These are phyloP conservation scores for Charadrius vociferus DNA, from an alignment of 2,113 vertebrate genomes.

Conservation along the genomic window DNA sequence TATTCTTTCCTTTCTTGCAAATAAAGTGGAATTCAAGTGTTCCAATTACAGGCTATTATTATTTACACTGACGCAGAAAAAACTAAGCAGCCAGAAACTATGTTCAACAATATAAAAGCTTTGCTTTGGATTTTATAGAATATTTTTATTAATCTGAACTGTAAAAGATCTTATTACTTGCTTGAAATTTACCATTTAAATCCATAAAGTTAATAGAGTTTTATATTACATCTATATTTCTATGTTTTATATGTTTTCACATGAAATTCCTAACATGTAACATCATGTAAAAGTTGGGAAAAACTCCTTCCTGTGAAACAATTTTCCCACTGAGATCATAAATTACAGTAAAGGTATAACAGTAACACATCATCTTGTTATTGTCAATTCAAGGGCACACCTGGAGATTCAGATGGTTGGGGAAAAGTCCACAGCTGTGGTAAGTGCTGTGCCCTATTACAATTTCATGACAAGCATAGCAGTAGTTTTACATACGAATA, in stretches of 20 bases:
- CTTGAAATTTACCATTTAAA: background rate
- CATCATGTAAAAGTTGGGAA: background rate
- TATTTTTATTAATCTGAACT: background rate
- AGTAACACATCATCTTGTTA: background rate
- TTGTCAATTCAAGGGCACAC: slow-evolving; percentile 5
- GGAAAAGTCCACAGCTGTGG: slow-evolving; percentile 1
- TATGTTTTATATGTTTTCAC: background rate
- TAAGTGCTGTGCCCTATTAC: background rate
- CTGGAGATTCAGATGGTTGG: background rate
- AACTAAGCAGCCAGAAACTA: background rate
- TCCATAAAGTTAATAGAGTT: background rate
- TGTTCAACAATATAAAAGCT: background rate
- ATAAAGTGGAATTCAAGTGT: background rate
- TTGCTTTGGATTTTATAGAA: background rate
- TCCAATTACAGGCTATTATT: background rate
- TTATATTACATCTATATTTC: background rate
- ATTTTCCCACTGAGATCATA: background rate
- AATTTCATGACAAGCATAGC: slow-evolving; percentile 1
- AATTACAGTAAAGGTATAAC: background rate
- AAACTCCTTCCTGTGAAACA: background rate
- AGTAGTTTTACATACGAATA: slow-evolving; percentile 6
- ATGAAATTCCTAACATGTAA: background rate
- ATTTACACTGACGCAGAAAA: background rate
- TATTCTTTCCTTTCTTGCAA: background rate
- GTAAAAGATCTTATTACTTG: background rate